phyloP scores from a whole-genome alignment of 2,113 vertebrate genomes.

The Ptyas mucosa region DNA sequence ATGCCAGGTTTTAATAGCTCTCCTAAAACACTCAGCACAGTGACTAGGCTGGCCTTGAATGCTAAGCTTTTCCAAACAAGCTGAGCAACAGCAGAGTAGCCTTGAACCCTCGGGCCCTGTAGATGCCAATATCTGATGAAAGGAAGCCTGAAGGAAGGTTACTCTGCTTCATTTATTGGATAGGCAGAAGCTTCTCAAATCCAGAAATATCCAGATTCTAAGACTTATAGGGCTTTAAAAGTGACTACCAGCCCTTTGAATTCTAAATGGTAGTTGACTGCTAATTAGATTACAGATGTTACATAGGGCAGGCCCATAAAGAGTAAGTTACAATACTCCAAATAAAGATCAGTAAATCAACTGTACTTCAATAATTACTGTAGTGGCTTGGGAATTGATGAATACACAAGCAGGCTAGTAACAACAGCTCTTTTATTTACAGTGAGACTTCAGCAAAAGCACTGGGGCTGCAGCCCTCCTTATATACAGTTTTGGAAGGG shows the following conservation, averaged over 20 bases:
- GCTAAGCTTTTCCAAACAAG: background rate
- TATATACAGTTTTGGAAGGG: too few species aligned
- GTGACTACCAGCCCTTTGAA: background rate
- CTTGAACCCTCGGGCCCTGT: background rate
- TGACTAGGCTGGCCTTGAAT: background rate
- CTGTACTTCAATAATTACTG: background rate
- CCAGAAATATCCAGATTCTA: background rate
- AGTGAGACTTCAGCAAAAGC: too few species aligned
- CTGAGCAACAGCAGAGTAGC: background rate
- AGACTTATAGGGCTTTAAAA: background rate
- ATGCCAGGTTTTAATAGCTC: background rate
- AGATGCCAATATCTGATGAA: background rate
- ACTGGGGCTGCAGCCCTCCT: too few species aligned
- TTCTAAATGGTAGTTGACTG: background rate
- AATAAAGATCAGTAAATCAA: background rate
- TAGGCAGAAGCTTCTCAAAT: background rate
- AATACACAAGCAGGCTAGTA: too few species aligned
- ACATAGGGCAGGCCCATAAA: background rate
- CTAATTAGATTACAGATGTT: background rate
- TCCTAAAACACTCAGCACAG: background rate
- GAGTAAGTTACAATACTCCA: background rate
- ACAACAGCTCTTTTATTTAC: too few species aligned
- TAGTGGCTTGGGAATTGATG: too few species aligned
- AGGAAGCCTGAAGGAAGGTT: background rate
- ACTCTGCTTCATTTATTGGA: background rate